Evolutionary conservation across 2,797 vertebrate species (phyloP), one percentile per base, ranked within the genome.

Genomic region (Poecile montanus): DNA sequence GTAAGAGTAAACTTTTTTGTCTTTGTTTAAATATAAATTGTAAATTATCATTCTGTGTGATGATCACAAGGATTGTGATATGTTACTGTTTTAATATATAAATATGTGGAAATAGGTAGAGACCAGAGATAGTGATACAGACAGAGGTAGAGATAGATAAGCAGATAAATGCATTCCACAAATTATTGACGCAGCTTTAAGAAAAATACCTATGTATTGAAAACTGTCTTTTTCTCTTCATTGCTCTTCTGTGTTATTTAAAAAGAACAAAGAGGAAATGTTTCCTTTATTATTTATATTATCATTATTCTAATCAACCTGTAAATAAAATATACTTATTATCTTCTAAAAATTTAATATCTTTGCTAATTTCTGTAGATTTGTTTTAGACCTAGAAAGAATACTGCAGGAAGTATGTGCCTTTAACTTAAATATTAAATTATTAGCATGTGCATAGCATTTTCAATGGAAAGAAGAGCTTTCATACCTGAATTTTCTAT

Each of bases 91-190:
- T 11, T 62, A 38, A 38, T 21, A 38, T 17, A n/a, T 17, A 51
- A 63, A 63, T 27, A 47, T 13, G 6, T 51, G 11, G 13, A 40
- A 71, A 57, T 38, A 40, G 5, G 6, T 34, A 51, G 38, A 50
- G 9, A 16, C 9, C 9, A 22, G 5, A 42, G 18, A 40, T 14
- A 13, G 21, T 0, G 1, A 22, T 8, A 42, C 19, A 86, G 5
- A 1, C 15, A 75, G 17, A 47, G 3, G 13, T 6, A 67, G 47
- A 54, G 9, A 70, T 9, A 81, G 3, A 26, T 15, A 72, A 9
- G 9, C 13, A 53, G 25, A n/a, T 29, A 67, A 44, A 38, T 65
- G 7, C 29, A 34, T 71, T 58, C 23, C 19, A 54, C 30, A 44
- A 36, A 26, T 36, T n/a, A 65, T 32, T 65, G 71, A 34, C 19